Percentiles rank a stretch among this genome's conserved stretches.
These are phyloP conservation scores for Anguilla pacifica DNA, from an alignment of 2,797 vertebrate genomes.

Conservation along the genomic window DNA sequence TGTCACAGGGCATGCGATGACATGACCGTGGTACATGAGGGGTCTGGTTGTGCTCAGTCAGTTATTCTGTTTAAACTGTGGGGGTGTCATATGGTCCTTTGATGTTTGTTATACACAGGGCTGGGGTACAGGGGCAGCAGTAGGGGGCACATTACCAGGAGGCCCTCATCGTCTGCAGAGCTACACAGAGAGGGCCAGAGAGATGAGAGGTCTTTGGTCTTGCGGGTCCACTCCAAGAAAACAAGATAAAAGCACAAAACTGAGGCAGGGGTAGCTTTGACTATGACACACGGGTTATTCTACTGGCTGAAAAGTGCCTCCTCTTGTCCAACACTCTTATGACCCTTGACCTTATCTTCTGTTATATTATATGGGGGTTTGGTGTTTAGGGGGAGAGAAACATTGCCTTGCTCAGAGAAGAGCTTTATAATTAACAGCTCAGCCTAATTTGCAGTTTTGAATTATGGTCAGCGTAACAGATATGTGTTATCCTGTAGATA, in stretches of 20 bases:
- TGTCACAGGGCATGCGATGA: constrained; percentile 89
- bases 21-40: constrained; percentile 88
- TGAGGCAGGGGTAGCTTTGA: constrained; percentile 84
- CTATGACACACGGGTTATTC: constrained; percentile 86
- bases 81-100: constrained; percentile 97
- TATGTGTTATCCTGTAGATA: background rate
- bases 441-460: background rate
- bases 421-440: background rate
- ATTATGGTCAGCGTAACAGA: background rate
- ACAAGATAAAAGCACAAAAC: constrained; percentile 89
- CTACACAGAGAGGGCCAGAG: constrained; percentile 74
- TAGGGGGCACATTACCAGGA: constrained; percentile 79
- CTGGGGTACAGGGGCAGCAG: constrained; percentile 82
- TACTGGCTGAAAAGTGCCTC: constrained; percentile 58
- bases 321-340: constrained; percentile 57
- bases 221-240: constrained; percentile 84
- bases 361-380: background rate
- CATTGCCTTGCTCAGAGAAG: background rate
- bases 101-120: constrained; percentile 96
- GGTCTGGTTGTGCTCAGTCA: constrained; percentile 96
- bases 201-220: constrained; percentile 81
- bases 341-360: constrained; percentile 54
- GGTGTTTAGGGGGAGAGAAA: background rate
- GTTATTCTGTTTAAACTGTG: constrained; percentile 99
- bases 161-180: constrained; percentile 90